Evolutionary conservation across 2,888 invertebrate genomes (phyloP), one percentile per base, ranked within the genome.

Genomic region (Rhaphigaster nebulosa): DNA sequence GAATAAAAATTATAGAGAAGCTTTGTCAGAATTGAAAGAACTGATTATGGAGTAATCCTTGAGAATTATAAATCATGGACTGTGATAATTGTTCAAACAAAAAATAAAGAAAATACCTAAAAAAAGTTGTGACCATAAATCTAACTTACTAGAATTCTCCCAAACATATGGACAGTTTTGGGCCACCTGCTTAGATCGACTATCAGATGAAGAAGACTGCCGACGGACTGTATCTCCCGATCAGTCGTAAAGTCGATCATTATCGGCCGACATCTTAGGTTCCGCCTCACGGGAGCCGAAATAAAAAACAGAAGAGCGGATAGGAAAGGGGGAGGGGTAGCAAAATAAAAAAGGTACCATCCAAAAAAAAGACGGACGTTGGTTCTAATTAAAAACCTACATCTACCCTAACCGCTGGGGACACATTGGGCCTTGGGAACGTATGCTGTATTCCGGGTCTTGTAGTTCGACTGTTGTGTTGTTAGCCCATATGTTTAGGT

Each of bases 181-280:
- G 84, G 45, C 84, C 84, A 84, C 84, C 84, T 84, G 84, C 84
- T 84, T 38, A 34, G 70, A 84, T 84, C 45, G 4, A 26, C 26
- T 84, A 50, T 84, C 45, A n/a, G 84, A 84, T 84, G 84, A 84
- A 84, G 45, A 84, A 84, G 45, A n/a, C 84, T 84, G 45, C 84
- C 84, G 84, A 50, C 84, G 41, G 5, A 2, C n/a, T 15, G 45
- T 84, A 84, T 84, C 84, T 84, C 45, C 84, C n/a, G 45, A 84
- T 84, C 84, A 84, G 84, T 84, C 84, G 84, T 84, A 84, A 84
- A 84, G 45, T 84, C 84, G 84, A 84, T 84, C 84, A 84, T 84
- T 84, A 84, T 84, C 84, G 84, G 41, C n/a, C 84, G 45, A 84
- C 84, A 45, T 84, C 84, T 84, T 84, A 84, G 84, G 84, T 45